Base-by-base conservation (phyloP, 1,140 invertebrate species). In the Drosophila busckii region DNA sequence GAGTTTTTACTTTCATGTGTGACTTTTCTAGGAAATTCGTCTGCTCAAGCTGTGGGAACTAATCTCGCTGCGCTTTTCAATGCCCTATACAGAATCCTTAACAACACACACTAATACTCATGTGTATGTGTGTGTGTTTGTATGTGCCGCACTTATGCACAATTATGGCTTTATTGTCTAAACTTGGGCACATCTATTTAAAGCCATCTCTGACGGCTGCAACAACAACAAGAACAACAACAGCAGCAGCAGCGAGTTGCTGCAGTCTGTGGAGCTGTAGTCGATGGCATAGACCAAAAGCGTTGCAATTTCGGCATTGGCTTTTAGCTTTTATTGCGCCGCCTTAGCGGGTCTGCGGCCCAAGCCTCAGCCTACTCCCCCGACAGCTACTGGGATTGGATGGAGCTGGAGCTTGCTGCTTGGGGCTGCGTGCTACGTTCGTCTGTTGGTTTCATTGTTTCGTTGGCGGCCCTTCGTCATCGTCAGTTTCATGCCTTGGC, bases 151-250 rank as follows among this genome's bases (percentile, higher is more conserved):
- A 78, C 73, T 78, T 78, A 82, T 82, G 75, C 64, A 82, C 75
- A 82, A 82, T 82, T 82, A 82, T 82, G 75, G 75, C 75, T 82
- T 82, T 75, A 80, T 80, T 80, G 75, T 82, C 75, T 80, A 75
- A 80, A 80, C 75, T 80, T 80, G 75, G 75, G 65, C 75, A 80
- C 75, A 82, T 80, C 73, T 80, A 80, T 80, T 80, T 80, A 80
- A 80, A 80, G 73, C 75, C 68, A 82, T 73, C 41, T 42, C 46
- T 46, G 48, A 44, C 32, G 54, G 45, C 63, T 54, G 26, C 20
- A 38, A 13, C 22, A 9, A 15, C 19, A 40, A 7, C 40, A 13
- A 16, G 17, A 25, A 29, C n/a, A 25, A 38, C 7, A 28, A 16
- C 37, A 44, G 40, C 17, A 49, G 40, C 40, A 28, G 29, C 12